Percentiles rank a stretch among this genome's conserved stretches.
Conservation (phyloP, 2,888 invertebrate species). For the Sericinus montela region DNA sequence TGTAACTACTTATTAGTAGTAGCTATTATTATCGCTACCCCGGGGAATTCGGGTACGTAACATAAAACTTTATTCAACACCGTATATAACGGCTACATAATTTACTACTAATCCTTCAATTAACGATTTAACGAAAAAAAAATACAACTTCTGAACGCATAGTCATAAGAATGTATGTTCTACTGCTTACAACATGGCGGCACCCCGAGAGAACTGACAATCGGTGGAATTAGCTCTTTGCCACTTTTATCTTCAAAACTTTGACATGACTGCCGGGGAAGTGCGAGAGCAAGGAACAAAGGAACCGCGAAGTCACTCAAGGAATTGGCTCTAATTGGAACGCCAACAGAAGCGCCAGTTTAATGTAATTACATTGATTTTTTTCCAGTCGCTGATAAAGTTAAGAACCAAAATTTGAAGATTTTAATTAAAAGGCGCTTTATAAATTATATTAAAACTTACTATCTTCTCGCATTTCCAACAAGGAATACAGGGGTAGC, state of each 20-base stretch:
- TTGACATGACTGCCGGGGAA: constrained; percentile 3
- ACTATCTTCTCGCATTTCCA: no score
- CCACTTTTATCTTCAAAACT: constrained; percentile 14
- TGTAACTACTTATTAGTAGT: no score
- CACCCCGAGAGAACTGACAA: constrained; percentile 1
- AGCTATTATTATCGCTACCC: no score
- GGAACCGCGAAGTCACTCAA: constrained; percentile 3
- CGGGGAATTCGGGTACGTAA: no score
- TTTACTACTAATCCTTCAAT: no score
- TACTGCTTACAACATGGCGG: neutral
- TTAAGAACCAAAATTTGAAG: no score
- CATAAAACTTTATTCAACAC: no score
- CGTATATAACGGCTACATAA: no score
- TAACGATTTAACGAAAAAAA: no score
- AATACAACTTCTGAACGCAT: neutral
- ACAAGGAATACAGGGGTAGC: no score
- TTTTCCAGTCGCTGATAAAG: neutral
- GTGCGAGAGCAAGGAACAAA: constrained; percentile 10
- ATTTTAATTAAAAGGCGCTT: no score
- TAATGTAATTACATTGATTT: constrained; percentile 4
- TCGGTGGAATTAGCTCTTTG: constrained; percentile 16
- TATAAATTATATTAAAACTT: no score
- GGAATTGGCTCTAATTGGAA: constrained; percentile 14
- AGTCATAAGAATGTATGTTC: neutral
- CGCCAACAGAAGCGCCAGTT: neutral